These are phyloP conservation scores for Petrocephalus microphthalmus DNA, from an alignment of 2,113 vertebrate species.

Conservation along the genomic window DNA sequence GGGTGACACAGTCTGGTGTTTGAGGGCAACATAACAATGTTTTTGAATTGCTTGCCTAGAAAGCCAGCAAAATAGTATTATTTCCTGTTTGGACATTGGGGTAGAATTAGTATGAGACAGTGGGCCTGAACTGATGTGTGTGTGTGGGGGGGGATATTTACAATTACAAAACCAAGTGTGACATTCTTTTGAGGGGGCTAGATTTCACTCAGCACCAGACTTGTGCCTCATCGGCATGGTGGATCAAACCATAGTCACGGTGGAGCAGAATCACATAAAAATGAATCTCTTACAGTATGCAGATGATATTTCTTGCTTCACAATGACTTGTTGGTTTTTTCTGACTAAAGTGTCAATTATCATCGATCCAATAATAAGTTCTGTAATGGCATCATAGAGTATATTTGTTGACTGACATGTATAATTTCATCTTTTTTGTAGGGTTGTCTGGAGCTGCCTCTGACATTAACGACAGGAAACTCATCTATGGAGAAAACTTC, in stretches of 20 bases:
- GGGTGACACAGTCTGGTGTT: background rate
- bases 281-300: background rate
- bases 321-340: background rate
- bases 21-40: background rate
- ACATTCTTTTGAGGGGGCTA: background rate
- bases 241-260: background rate
- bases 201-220: background rate
- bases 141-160: background rate
- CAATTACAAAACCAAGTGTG: background rate
- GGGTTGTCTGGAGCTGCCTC: slow-evolving; percentile 68
- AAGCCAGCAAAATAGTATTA: background rate
- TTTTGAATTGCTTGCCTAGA: background rate
- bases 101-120: background rate
- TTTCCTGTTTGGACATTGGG: background rate
- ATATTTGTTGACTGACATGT: background rate
- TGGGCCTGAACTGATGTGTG: background rate
- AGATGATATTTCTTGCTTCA: background rate
- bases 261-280: background rate
- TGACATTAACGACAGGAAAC: slow-evolving; percentile 74
- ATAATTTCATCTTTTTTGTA: slow-evolving; percentile 35
- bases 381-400: background rate
- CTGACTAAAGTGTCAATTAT: background rate
- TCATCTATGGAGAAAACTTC: slow-evolving; percentile 78
- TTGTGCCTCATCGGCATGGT: background rate
- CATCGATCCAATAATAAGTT: background rate